Evolutionary conservation across 2,797 vertebrate species (phyloP).

Genomic region (Chaunax sp.): DNA sequence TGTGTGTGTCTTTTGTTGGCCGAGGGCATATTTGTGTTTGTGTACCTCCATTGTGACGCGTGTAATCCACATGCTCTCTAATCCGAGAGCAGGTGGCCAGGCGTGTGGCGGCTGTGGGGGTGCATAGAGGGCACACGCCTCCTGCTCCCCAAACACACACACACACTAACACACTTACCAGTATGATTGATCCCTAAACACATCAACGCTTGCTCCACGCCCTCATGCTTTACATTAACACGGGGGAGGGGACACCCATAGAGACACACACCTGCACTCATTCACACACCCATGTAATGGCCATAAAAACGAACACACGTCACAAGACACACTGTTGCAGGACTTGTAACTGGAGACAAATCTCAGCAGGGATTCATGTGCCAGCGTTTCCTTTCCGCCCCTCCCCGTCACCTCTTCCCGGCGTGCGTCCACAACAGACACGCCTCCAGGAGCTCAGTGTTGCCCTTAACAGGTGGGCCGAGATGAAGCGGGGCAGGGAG

Average conservation of each 20-base stretch:
- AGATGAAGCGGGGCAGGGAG: constrained; percentile 46
- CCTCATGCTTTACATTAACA: not conserved
- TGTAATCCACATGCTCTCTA: constrained; percentile 85
- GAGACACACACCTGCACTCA: constrained; percentile 36
- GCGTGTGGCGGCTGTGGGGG: constrained; percentile 78
- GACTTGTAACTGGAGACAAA: constrained; percentile 15
- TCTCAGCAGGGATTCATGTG: constrained; percentile 31
- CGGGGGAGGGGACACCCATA: constrained; percentile 6
- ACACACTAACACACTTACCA: constrained; percentile 23
- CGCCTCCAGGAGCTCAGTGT: constrained; percentile 52
- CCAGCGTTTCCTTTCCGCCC: constrained; percentile 34
- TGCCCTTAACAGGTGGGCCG: constrained; percentile 78
- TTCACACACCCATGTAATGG: constrained; percentile 4
- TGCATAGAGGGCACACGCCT: constrained; percentile 72
- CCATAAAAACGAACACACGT: not conserved
- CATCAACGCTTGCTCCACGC: not conserved
- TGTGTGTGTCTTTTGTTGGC: constrained; percentile 68
- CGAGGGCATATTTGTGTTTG: constrained; percentile 77
- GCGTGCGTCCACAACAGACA: constrained; percentile 47
- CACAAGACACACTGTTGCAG: not conserved
- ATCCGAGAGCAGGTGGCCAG: constrained; percentile 85
- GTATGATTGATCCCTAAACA: constrained; percentile 34
- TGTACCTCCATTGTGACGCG: constrained; percentile 81
- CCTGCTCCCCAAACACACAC: constrained; percentile 58
- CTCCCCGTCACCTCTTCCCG: constrained; percentile 31